Percentiles rank a stretch among this genome's conserved stretches.
Evolutionary conservation across 2,797 vertebrate species (phyloP).

Genomic region (Spatula versicolor): DNA sequence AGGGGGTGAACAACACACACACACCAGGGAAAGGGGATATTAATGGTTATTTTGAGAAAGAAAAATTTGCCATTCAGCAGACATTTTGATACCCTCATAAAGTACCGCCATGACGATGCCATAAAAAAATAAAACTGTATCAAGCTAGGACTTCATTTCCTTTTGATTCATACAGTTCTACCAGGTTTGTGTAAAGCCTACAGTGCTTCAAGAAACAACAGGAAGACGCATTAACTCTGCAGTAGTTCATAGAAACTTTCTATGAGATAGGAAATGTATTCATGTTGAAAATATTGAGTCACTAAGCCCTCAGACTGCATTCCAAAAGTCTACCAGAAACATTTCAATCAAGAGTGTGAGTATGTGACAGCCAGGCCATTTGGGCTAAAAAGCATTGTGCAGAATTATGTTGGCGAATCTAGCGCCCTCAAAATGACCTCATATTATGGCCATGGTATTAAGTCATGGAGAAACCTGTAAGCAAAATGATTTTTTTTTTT

Average conservation of each 20-base stretch:
- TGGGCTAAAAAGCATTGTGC: conserved; percentile 75
- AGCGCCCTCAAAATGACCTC: conserved; percentile 82
- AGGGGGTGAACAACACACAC: background rate
- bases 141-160: conserved; percentile 35
- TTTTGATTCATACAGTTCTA: conserved; percentile 52
- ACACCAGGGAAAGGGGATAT: background rate
- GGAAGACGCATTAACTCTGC: conserved; percentile 72
- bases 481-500: conserved; percentile 69
- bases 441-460: conserved; percentile 74
- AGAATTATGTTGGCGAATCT: conserved; percentile 78
- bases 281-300: conserved; percentile 81
- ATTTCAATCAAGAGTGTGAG: conserved; percentile 80
- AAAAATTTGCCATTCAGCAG: conserved; percentile 19
- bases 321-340: conserved; percentile 82
- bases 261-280: conserved; percentile 78
- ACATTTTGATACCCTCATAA: conserved; percentile 22
- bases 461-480: conserved; percentile 76
- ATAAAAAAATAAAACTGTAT: conserved; percentile 51
- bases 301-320: conserved; percentile 82
- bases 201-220: conserved; percentile 65
- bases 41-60: conserved; percentile 44
- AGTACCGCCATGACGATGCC: conserved; percentile 12
- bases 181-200: conserved; percentile 68
- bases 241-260: conserved; percentile 77
- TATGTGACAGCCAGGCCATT: conserved; percentile 80